These are phyloP conservation scores for Drosophila peninsularis DNA, from an alignment of 2,888 invertebrate genomes.

Conservation along the genomic window DNA sequence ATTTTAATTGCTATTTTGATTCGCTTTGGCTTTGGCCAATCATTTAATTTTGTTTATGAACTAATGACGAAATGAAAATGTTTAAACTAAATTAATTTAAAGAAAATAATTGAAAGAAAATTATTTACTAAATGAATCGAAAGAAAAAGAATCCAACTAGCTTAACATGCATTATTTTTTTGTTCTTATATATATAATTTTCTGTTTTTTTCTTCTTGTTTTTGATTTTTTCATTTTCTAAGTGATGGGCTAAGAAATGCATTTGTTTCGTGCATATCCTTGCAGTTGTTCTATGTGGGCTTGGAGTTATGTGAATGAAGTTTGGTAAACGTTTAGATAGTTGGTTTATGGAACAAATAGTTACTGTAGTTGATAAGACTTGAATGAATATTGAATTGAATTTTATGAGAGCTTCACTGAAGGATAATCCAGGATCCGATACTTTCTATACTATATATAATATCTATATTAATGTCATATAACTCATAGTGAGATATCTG, in stretches of 20 bases:
- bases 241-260: constrained; percentile 7
- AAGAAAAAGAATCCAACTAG: constrained; percentile 42
- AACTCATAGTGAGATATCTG: constrained; percentile 7
- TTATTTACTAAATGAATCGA: constrained; percentile 27
- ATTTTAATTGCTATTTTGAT: constrained; percentile 35
- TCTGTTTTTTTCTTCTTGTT: constrained; percentile 4
- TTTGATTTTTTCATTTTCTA: constrained; percentile 1
- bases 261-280: constrained; percentile 2
- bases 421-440: no score
- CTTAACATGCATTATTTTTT: constrained; percentile 66
- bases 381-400: no score
- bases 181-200: constrained; percentile 28
- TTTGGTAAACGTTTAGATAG: no score
- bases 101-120: constrained; percentile 21
- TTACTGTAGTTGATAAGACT: no score
- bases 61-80: constrained; percentile 47
- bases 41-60: constrained; percentile 49
- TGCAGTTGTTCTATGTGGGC: neutral
- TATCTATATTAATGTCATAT: neutral
- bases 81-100: constrained; percentile 26
- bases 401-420: no score
- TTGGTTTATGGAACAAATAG: no score
- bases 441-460: no score
- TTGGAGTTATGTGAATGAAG: neutral
- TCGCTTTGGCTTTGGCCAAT: constrained; percentile 40